Conservation (phyloP, 2,797 vertebrate genomes). For the Mastacembelus armatus region DNA sequence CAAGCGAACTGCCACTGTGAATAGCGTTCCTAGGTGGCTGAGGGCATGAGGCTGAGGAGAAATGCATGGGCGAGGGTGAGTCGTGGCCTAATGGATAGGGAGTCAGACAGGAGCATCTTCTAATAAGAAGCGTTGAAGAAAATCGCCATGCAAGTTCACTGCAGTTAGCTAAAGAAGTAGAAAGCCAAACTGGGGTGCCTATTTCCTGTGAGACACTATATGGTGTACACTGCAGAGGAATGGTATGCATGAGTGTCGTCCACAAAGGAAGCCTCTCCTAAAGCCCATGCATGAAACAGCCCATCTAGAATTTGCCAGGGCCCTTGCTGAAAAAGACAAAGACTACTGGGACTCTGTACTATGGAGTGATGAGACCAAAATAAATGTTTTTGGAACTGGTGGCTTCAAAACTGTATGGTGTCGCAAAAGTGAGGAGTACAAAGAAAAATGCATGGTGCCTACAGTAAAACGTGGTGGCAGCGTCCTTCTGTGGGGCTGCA, state of each 20-base stretch:
- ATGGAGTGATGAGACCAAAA: too few relatives aligned
- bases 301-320: not conserved
- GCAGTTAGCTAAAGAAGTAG: not conserved
- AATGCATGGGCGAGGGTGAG: too few relatives aligned
- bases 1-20: too few relatives aligned
- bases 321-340: not conserved
- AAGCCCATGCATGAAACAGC: conserved; percentile 2
- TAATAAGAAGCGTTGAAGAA: conserved; percentile 5
- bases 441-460: too few relatives aligned
- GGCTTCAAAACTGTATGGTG: too few relatives aligned
- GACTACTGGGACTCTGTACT: too few relatives aligned
- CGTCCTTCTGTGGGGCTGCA: too few relatives aligned
- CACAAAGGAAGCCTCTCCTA: conserved; percentile 4
- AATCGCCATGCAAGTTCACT: not conserved
- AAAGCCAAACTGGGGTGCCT: conserved; percentile 14
- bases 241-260: not conserved
- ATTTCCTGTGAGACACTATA: conserved; percentile 1
- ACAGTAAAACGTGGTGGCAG: conserved; percentile 3
- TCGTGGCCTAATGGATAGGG: too few relatives aligned
- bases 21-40: too few relatives aligned
- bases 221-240: not conserved
- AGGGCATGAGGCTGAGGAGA: too few relatives aligned
- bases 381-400: conserved; percentile 2
- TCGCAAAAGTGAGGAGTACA: too few relatives aligned
- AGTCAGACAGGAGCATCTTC: too few relatives aligned